phyloP scores from a whole-genome alignment of 2,113 vertebrate species.

The Bagarius yarrelli region DNA sequence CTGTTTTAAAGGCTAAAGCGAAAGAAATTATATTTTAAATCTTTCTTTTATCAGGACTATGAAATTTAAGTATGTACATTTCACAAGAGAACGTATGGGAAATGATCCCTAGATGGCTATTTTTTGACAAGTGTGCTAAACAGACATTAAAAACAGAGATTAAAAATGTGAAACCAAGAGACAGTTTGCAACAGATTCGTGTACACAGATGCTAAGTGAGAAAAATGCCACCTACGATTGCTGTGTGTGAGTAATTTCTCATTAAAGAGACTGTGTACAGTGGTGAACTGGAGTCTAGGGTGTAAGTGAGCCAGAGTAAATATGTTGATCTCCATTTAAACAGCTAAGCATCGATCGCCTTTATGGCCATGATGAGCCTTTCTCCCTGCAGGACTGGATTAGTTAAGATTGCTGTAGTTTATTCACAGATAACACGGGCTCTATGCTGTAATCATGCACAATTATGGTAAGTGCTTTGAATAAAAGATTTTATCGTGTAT shows the following conservation, averaged over 20 bases:
- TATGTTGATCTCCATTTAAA: slow-evolving; percentile 69
- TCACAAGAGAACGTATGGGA: background rate
- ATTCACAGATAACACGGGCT: slow-evolving; percentile 24
- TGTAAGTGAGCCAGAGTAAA: slow-evolving; percentile 63
- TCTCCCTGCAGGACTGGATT: slow-evolving; percentile 67
- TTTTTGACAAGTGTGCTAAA: slow-evolving; percentile 29
- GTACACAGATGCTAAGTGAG: slow-evolving; percentile 22
- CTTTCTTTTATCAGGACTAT: background rate
- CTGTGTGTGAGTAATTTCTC: slow-evolving; percentile 7
- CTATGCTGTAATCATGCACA: background rate
- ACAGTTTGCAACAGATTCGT: slow-evolving; percentile 19
- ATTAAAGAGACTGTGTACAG: slow-evolving; percentile 32
- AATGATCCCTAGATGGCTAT: slow-evolving; percentile 2
- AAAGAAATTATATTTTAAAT: slow-evolving; percentile 1
- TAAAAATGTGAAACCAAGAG: slow-evolving; percentile 56
- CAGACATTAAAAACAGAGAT: slow-evolving; percentile 29
- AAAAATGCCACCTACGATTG: slow-evolving; percentile 2
- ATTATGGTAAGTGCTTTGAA: background rate
- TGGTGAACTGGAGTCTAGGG: slow-evolving; percentile 24
- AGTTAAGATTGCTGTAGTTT: slow-evolving; percentile 65
- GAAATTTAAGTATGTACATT: background rate
- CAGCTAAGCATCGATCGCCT: slow-evolving; percentile 67
- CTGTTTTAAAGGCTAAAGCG: slow-evolving; percentile 31
- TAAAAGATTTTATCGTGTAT: background rate
- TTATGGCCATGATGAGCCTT: slow-evolving; percentile 69